Evolutionary conservation across 2,113 vertebrate genomes (phyloP).

Genomic region (Ramphastos sulfuratus): DNA sequence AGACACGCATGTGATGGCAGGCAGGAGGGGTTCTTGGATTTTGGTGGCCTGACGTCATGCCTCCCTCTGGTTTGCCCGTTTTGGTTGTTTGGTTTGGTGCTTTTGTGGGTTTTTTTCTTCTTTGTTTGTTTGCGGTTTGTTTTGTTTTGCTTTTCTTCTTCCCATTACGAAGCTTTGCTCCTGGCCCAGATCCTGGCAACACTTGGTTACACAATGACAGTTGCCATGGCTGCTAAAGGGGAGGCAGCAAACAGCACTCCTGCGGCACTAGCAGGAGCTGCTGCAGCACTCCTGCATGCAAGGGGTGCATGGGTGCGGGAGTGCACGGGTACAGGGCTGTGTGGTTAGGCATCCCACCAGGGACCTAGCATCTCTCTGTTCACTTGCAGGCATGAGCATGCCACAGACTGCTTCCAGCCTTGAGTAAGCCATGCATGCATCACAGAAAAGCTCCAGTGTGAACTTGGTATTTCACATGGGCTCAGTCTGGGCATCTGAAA

Average conservation of each 20-base stretch:
- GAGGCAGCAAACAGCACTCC: not conserved
- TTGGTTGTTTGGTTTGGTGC: not conserved
- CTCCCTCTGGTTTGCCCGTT: not conserved
- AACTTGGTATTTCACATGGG: accelerated
- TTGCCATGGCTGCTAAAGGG: constrained; percentile 38
- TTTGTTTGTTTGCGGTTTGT: not conserved
- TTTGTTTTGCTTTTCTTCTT: not conserved
- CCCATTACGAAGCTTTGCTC: not conserved
- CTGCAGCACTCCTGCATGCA: accelerated
- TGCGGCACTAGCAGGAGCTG: not conserved
- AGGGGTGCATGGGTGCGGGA: not conserved
- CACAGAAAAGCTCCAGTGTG: not conserved
- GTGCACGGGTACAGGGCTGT: accelerated
- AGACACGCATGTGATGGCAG: accelerated
- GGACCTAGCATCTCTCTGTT: not conserved
- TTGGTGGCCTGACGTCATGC: not conserved
- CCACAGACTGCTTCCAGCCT: not conserved
- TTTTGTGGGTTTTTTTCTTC: not conserved
- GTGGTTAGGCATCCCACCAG: not conserved
- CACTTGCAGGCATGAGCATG: not conserved
- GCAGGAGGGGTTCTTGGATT: not conserved
- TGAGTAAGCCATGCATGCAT: not conserved
- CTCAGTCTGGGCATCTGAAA: not conserved
- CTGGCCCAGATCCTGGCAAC: not conserved
- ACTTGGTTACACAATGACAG: not conserved